These are phyloP conservation scores for Drosophila triauraria DNA, from an alignment of 1,140 invertebrate species.

Conservation along the genomic window DNA sequence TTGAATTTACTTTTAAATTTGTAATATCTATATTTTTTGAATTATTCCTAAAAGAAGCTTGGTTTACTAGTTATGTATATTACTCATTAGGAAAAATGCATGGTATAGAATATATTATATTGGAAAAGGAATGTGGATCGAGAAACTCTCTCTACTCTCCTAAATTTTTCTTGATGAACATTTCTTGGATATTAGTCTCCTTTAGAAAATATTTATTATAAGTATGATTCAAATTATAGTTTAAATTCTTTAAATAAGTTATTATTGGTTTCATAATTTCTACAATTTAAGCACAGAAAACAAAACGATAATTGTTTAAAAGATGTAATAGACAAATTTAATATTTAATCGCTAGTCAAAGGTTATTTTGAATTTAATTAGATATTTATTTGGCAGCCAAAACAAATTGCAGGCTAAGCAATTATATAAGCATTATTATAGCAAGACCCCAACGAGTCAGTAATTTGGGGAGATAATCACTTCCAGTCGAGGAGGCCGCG, in stretches of 20 bases:
- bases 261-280: not conserved
- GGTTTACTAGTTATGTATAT: too few species aligned
- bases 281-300: not conserved
- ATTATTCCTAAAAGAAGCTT: not conserved
- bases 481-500: constrained; percentile 81
- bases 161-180: too few species aligned
- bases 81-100: too few species aligned
- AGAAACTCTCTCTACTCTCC: too few species aligned
- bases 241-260: not conserved
- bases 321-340: not conserved
- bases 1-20: not conserved
- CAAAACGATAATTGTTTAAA: not conserved
- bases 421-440: constrained; percentile 39
- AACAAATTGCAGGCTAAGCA: constrained; percentile 6
- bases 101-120: too few species aligned
- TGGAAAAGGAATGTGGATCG: too few species aligned
- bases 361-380: constrained; percentile 15
- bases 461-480: constrained; percentile 36
- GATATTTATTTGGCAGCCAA: constrained; percentile 11
- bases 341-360: constrained; percentile 4
- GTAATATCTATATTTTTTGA: not conserved
- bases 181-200: too few species aligned
- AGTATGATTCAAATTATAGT: too few species aligned
- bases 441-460: not conserved
- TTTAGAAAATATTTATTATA: not conserved